Evolutionary conservation across 2,113 vertebrate genomes (phyloP).

Genomic region (Chinchilla lanigera): DNA sequence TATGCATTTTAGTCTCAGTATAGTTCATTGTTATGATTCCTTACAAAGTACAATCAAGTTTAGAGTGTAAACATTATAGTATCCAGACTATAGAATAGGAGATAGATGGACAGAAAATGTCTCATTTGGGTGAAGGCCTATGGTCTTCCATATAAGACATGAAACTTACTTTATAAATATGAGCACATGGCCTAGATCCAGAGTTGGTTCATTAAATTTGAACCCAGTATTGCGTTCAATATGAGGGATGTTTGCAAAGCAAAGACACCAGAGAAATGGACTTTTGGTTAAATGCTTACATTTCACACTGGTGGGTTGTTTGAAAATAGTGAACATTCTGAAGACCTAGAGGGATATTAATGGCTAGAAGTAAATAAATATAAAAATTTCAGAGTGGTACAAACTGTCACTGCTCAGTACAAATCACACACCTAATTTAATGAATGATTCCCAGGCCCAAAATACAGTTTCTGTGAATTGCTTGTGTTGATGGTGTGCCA

Average conservation of each 20-base stretch:
- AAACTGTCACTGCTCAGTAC: neutral
- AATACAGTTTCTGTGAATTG: slow-evolving; percentile 32
- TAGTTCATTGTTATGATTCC: neutral
- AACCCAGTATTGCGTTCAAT: neutral
- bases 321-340: neutral
- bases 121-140: neutral
- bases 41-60: neutral
- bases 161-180: neutral
- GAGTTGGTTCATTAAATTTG: neutral
- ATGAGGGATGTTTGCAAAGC: neutral
- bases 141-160: neutral
- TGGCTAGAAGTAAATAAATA: neutral
- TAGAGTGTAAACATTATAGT: neutral
- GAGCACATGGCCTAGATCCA: neutral
- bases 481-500: slow-evolving; percentile 1
- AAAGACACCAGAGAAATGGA: neutral
- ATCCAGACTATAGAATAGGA: neutral
- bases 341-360: slow-evolving; percentile 39
- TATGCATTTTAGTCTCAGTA: neutral
- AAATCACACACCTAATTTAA: neutral
- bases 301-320: neutral
- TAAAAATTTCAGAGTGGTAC: neutral
- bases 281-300: neutral
- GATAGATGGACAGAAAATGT: neutral
- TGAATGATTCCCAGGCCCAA: neutral